phyloP scores from a whole-genome alignment of 1,140 invertebrate species.

The Prorops nasuta region DNA sequence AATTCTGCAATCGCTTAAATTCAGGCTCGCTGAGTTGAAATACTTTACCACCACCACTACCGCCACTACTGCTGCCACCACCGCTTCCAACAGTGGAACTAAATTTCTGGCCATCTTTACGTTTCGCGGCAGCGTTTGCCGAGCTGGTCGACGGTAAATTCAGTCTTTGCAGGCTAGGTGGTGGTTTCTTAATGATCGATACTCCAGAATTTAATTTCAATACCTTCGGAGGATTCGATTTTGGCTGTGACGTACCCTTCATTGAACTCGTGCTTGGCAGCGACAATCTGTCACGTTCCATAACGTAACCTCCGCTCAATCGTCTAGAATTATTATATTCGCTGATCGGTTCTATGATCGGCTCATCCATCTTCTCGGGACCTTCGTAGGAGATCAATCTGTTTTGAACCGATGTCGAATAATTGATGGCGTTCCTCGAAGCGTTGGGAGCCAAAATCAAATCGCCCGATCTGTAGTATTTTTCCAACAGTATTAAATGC shows the following conservation, averaged over 20 bases:
- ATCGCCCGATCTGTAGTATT: constrained; percentile 77
- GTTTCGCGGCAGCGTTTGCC: constrained; percentile 27
- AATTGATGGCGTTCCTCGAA: constrained; percentile 70
- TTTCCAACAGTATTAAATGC: constrained; percentile 77
- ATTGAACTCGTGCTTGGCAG: constrained; percentile 12
- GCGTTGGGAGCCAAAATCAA: constrained; percentile 71
- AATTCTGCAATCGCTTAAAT: constrained; percentile 39
- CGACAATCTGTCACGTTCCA: constrained; percentile 34
- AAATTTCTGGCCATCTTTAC: constrained; percentile 33
- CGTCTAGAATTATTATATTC: constrained; percentile 43
- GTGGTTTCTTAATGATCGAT: constrained; percentile 53
- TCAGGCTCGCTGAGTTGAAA: constrained; percentile 48
- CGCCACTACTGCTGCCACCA: neutral
- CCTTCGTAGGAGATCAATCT: constrained; percentile 72
- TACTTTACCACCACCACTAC: constrained; percentile 40
- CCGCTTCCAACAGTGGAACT: neutral
- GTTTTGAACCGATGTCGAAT: constrained; percentile 77
- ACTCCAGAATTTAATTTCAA: constrained; percentile 46
- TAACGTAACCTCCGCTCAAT: constrained; percentile 39
- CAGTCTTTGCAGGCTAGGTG: constrained; percentile 46
- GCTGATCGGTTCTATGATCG: constrained; percentile 41
- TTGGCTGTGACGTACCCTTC: constrained; percentile 2
- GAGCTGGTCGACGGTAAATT: constrained; percentile 29
- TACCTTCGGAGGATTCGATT: neutral
- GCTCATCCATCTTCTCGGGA: constrained; percentile 50